Conservation (phyloP, 2,888 invertebrate species). For the Acrobasis repandana region DNA sequence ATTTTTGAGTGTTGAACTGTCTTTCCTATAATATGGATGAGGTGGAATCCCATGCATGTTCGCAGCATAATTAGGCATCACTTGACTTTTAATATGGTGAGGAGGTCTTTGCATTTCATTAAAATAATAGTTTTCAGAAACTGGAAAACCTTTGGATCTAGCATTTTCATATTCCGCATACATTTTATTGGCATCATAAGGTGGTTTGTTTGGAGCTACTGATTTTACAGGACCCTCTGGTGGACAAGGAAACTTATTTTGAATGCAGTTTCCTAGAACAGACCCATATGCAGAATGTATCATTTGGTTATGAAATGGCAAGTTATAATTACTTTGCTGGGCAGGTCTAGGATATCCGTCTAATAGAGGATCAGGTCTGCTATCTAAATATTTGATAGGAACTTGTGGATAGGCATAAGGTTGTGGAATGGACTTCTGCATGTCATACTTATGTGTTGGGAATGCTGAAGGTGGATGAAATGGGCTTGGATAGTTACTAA, state of each 20-base stretch:
- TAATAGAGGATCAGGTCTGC: slow-evolving; percentile 57
- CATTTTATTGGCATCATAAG: slow-evolving; percentile 63
- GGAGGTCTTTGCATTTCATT: slow-evolving; percentile 61
- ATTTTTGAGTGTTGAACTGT: slow-evolving; percentile 53
- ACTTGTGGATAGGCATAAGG: slow-evolving; percentile 62
- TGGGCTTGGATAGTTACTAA: slow-evolving; percentile 65
- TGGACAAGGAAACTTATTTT: slow-evolving; percentile 64
- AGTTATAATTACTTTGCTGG: slow-evolving; percentile 58
- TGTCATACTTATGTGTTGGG: slow-evolving; percentile 66
- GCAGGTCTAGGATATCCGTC: slow-evolving; percentile 68
- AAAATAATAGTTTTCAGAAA: slow-evolving; percentile 59
- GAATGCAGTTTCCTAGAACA: slow-evolving; percentile 56
- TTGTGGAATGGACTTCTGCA: slow-evolving; percentile 59
- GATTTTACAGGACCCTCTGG: slow-evolving; percentile 55
- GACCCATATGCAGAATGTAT: slow-evolving; percentile 65
- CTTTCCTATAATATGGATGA: slow-evolving; percentile 67
- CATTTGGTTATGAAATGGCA: slow-evolving; percentile 61
- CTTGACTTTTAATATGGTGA: slow-evolving; percentile 57
- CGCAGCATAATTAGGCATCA: slow-evolving; percentile 57
- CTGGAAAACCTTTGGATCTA: slow-evolving; percentile 55
- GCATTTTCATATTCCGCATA: slow-evolving; percentile 64
- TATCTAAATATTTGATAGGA: slow-evolving; percentile 67
- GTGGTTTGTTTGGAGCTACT: slow-evolving; percentile 56
- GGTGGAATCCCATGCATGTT: slow-evolving; percentile 57
- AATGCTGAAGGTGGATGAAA: slow-evolving; percentile 63